These are phyloP conservation scores for Corella eumyota DNA, from an alignment of 23 tunicate genomes.

Conservation along the genomic window DNA sequence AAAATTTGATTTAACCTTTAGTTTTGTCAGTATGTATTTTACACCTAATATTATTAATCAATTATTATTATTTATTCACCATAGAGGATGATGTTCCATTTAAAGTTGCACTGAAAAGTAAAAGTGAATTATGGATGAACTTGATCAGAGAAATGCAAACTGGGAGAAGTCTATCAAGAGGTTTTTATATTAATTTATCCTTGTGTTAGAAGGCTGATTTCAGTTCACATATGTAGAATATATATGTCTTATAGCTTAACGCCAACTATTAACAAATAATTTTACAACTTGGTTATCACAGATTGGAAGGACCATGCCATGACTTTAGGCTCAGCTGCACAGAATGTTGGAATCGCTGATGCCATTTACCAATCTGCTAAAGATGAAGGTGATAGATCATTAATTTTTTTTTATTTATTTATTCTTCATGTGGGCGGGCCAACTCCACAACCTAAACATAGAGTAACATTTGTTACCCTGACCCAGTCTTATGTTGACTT, in stretches of 20 bases:
- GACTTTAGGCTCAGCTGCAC: conserved; percentile 46
- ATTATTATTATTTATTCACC: too few relatives aligned
- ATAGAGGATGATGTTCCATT: conserved; percentile 27
- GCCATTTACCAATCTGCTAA: conserved; percentile 28
- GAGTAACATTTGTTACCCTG: too few relatives aligned
- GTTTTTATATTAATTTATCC: conserved; percentile 14
- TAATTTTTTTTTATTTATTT: neutral
- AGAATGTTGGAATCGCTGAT: conserved; percentile 51
- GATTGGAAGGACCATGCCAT: conserved; percentile 43
- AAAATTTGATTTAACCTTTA: too few relatives aligned
- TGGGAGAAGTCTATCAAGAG: conserved; percentile 52
- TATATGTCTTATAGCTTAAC: too few relatives aligned
- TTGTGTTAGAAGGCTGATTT: too few relatives aligned
- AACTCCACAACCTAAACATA: too few relatives aligned
- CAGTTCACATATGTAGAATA: too few relatives aligned
- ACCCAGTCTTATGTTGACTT: too few relatives aligned
- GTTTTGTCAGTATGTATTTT: too few relatives aligned
- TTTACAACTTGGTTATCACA: neutral
- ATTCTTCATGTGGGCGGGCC: too few relatives aligned
- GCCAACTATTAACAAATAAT: neutral
- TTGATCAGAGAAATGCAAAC: conserved; percentile 49
- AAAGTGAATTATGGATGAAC: conserved; percentile 38
- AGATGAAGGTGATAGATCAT: conserved; percentile 86
- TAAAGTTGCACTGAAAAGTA: conserved; percentile 36
- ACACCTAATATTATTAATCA: too few relatives aligned